A percentile compares a stretch with the other conserved stretches of the same genome.
These are phyloP conservation scores for Amyelois transitella DNA, from an alignment of 1,140 invertebrate genomes.

Conservation along the genomic window DNA sequence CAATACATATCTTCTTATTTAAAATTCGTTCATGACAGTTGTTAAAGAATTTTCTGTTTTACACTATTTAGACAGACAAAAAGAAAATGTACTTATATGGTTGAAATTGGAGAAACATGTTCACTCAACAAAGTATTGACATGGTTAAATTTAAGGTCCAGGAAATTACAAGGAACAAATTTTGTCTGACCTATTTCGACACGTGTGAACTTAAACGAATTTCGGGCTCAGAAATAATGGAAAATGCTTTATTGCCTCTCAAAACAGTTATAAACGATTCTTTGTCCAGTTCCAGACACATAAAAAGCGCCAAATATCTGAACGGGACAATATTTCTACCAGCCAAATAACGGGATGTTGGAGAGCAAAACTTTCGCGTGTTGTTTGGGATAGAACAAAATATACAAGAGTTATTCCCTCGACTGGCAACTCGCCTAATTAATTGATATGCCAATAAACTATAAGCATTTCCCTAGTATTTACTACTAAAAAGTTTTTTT, in stretches of 20 bases:
- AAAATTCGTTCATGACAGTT: no score
- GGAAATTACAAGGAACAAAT: neutral
- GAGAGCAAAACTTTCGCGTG: neutral
- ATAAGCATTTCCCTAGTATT: no score
- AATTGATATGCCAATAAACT: no score
- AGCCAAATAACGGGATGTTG: conserved; percentile 25
- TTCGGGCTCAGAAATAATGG: conserved; percentile 24
- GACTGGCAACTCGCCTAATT: neutral
- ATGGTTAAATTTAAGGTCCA: no score
- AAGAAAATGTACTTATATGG: no score
- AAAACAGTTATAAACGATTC: conserved; percentile 42
- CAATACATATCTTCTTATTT: no score
- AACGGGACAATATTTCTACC: conserved; percentile 35
- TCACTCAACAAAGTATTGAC: no score
- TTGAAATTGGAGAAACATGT: no score
- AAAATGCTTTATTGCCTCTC: conserved; percentile 34
- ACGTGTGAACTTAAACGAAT: conserved; percentile 28
- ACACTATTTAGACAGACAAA: no score
- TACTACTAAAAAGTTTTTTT: no score
- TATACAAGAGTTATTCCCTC: neutral
- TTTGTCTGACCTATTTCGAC: conserved; percentile 36
- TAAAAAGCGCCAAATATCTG: conserved; percentile 47
- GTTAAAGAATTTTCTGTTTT: no score
- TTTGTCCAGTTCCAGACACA: conserved; percentile 54
- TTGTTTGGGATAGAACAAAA: neutral